Evolutionary conservation across 2,888 invertebrate species (phyloP), one percentile per base, ranked within the genome.

Genomic region (Rhagophthalmus giganteus): DNA sequence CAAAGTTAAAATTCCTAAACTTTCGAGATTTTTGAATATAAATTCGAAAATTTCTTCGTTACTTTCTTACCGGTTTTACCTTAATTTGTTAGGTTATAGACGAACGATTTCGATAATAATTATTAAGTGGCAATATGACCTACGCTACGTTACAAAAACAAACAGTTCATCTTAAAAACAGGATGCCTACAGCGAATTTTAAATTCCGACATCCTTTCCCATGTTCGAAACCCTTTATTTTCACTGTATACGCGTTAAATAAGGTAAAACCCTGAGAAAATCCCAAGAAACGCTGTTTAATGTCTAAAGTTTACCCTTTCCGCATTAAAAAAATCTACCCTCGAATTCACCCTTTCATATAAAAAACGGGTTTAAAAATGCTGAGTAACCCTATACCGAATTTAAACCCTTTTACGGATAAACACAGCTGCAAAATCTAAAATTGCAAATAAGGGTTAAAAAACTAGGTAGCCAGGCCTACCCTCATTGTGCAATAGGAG

Each of bases 331-430:
- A 53, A 47, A 39, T 26, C 31, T 25, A 40, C 40, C 45, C 41
- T 35, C 13, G 30, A 30, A 46, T 26, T 37, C 33, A 38, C 39
- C 13, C 16, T 33, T 30, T 33, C 24, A 40, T 20, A 24, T 14
- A 50, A 57, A 51, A 53, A 55, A 34, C 27, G 26, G 40, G 24
- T 26, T 44, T 46, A 53, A 58, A 55, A 56, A 52, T 38, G 57
- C 51, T 52, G 46, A 50, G 60, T 57, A 60, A 60, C 60, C 60
- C 60, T 60, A 60, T 55, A 57, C 57, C 54, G 51, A 57, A 57
- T 60, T 60, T 60, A 60, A 60, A 60, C 60, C 60, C 60, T 60
- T 54, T 60, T 58, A 55, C 54, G 57, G 50, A 57, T 60, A 60
- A 60, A 60, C 60, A 60, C 60, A 60, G 60, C 60, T 60, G 60